Percentiles rank a stretch among this genome's conserved stretches.
These are phyloP conservation scores for Ischnus inquisitorius DNA, from an alignment of 2,888 invertebrate genomes.

Conservation along the genomic window DNA sequence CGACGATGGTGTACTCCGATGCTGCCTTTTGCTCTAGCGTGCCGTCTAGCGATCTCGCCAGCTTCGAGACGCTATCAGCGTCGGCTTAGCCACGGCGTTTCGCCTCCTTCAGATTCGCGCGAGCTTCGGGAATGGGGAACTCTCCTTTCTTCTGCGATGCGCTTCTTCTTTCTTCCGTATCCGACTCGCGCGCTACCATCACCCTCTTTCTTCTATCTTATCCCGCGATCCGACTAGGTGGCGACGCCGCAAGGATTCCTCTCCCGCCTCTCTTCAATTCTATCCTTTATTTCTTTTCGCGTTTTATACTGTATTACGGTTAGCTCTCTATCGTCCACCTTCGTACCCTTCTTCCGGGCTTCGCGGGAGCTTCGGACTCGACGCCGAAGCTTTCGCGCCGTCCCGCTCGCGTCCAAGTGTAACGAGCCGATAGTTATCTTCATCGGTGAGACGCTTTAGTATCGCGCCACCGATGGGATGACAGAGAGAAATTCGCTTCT, in stretches of 20 bases:
- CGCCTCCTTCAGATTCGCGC: conserved; percentile 51
- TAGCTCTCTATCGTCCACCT: conserved; percentile 67
- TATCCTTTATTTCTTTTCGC: conserved; percentile 7
- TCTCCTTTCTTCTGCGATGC: conserved; percentile 18
- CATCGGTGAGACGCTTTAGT: conserved; percentile 71
- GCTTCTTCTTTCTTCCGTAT: conserved; percentile 45
- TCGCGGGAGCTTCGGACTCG: conserved; percentile 56
- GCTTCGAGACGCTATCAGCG: conserved; percentile 81
- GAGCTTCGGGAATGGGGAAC: conserved; percentile 4
- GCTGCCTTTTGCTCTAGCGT: conserved; percentile 43
- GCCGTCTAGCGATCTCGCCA: conserved; percentile 54
- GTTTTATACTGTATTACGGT: conserved; percentile 44
- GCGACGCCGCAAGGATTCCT: conserved; percentile 63
- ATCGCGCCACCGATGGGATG: conserved; percentile 24
- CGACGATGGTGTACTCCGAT: conserved; percentile 68
- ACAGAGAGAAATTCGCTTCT: conserved; percentile 24
- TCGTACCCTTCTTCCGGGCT: conserved; percentile 64
- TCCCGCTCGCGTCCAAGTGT: conserved; percentile 72
- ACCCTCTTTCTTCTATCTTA: conserved; percentile 75
- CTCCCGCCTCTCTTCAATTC: conserved; percentile 36
- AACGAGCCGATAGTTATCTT: conserved; percentile 82
- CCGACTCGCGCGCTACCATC: conserved; percentile 27
- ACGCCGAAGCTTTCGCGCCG: conserved; percentile 9
- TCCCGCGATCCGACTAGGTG: conserved; percentile 78
- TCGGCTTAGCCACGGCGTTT: conserved; percentile 76